Base-by-base conservation (phyloP, 2,888 invertebrate genomes). In the Clanis bilineata region DNA sequence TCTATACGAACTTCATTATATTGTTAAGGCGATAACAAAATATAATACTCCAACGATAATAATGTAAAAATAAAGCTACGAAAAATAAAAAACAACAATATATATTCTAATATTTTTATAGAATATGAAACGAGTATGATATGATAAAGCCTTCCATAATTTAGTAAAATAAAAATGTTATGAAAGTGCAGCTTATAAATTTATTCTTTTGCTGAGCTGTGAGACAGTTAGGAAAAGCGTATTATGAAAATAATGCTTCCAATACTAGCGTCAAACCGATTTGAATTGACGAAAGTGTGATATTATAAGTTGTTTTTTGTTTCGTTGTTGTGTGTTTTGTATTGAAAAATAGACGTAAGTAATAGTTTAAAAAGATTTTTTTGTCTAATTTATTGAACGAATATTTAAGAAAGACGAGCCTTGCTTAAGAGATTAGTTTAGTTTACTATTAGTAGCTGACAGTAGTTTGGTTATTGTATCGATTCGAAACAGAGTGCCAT, bases 71-170 rank as follows among this genome's bases (percentile, higher is more conserved):
- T 82, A 82, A 85, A 78, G 77, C 80, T 85, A 83, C 78, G 77
- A 82, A 82, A 80, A 82, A 80, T 78, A 78, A 73, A 79, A 78
- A 78, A 61, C 70, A 75, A 76, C 72, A 70, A 71, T 80, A 83
- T 80, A 83, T 90, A 89, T 90, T 90, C 90, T 90, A 91, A 91
- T 91, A 91, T 90, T 92, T 92, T 92, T 92, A 91, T 91, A 91
- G 91, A 89, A 88, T 90, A 89, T 86, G 85, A 88, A 86, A 79
- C 78, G 79, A 83, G 79, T 88, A 90, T 85, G 82, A 89, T 88
- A 89, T 89, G 88, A 91, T 86, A 87, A 82, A 91, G 91, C 91
- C 91, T 92, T 91, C 91, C 91, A 92, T 92, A 91, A 90, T 89
- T 86, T 92, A 92, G 91, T 86, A 79, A 77, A 77, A 75, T 70